Base-by-base conservation (phyloP, 2,113 vertebrate genomes). In the Hydropotes inermis region DNA sequence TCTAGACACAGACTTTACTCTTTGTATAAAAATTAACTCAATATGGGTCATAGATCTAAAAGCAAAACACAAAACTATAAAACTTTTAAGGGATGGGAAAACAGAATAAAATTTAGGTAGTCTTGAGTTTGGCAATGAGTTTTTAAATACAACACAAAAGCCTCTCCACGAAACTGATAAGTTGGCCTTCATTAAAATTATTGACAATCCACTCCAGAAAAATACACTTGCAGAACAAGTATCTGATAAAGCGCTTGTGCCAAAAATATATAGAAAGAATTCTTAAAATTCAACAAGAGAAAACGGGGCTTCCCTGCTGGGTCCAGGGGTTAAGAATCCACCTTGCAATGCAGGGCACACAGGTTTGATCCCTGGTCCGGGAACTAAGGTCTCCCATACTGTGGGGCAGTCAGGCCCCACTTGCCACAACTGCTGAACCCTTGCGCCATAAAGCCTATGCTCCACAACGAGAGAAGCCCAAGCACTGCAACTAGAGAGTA, bases 271-370 rank as follows among this genome's bases (percentile, higher is more conserved):
- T 6, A 88, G 6, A 43, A 88, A 93, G 39, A 95, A 43, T 9
- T 76, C n/a, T 92, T 89, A 91, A 74, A 94, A 98, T 14, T 91
- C 60, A 91, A 93, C 64, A 85, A n/a, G 36, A 70, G 28, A 74
- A 74, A 74, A 74, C 0, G 3, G 21, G 36, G 7, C 70, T 74
- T 74, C 70, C 70, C 70, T 74, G 36, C 11, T 74, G 21, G 36
- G 36, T 74, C n/a, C 67, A 39, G 19, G 23, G 19, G 36, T 25
- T 36, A 36, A 23, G 67, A 39, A 39, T 74, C n/a, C 36, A 39
- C 12, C 19, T 23, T 74, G 36, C 67, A 74, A 74, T 12, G 36
- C 67, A 74, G 36, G 36, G 11, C 10, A 74, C 67, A 74, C 21
- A 6, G 70, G 70, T 74, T 13, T 74, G 70, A 43, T 74, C 23